Conservation (phyloP, 2,797 vertebrate genomes). For the Setipinna tenuifilis region DNA sequence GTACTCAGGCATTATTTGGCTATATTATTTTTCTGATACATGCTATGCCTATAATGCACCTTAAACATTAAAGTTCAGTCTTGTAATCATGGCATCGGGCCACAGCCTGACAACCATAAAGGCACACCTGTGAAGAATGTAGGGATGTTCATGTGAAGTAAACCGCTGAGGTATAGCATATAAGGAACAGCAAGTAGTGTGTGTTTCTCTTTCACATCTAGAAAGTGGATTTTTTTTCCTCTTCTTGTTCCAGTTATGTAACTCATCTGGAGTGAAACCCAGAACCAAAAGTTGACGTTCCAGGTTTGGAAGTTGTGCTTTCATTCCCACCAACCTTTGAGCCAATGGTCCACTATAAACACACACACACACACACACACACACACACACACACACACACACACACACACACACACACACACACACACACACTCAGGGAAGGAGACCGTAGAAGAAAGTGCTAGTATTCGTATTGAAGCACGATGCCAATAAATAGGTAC, state of each 20-base stretch:
- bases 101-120: neutral
- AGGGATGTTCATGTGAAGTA: neutral
- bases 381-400: neutral
- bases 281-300: conserved; percentile 3
- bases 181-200: neutral
- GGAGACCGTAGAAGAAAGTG: neutral
- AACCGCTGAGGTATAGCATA: neutral
- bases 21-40: conserved; percentile 34
- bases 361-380: neutral
- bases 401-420: neutral
- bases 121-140: neutral
- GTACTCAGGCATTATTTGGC: conserved; percentile 32
- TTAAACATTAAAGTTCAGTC: neutral
- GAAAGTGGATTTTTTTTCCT: neutral
- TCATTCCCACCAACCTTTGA: conserved; percentile 6
- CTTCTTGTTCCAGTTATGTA: conserved; percentile 20
- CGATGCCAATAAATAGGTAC: neutral
- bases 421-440: neutral
- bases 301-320: conserved; percentile 19
- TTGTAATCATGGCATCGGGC: neutral
- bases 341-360: neutral
- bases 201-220: neutral
- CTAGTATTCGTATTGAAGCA: neutral
- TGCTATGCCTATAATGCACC: conserved; percentile 28
- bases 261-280: conserved; percentile 15